Evolutionary conservation across 2,113 vertebrate genomes (phyloP), one percentile per base, ranked within the genome.

Genomic region (Ibidorhyncha struthersii): DNA sequence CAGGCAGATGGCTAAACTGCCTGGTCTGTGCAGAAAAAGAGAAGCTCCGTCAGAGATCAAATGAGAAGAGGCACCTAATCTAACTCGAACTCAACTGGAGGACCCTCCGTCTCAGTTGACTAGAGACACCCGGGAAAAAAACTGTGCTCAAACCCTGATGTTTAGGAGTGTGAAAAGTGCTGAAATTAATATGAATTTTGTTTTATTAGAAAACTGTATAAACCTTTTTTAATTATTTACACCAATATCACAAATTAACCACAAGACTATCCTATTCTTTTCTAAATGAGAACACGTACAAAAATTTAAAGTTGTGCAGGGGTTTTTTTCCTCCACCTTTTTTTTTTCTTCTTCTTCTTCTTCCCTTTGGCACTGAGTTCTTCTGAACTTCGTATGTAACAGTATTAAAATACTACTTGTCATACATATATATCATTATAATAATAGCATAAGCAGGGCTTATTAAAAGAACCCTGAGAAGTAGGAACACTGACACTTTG

Each of bases 121-220:
- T 13, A 23, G 12, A 72, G 21, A 43, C 2, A 63, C 2, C 32
- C 78, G 15, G 6, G 65, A 76, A 72, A 62, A 62, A 61, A 43
- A 4, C 2, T 11, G 0, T 32, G 4, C 10, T 90, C 30, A 70
- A 70, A 66, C 12, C 6, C 20, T 43, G 30, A 8, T 22, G 3
- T 63, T 89, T 78, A 21, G 6, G 3, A 76, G 11, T 23, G 5
- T 41, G 12, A 53, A 49, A 56, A 81, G 9, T 55, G 4, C 15
- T 55, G 9, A 74, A 55, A 80, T 12, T 1, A 40, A 17, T 34
- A 38, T 6, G 14, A 72, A 29, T 65, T 72, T 70, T 70, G 2
- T 70, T 58, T 8, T 14, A 30, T 49, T 83, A 53, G 21, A 92
- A 81, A 86, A n/a, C 2, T 2, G 8, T 12, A 74, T 19, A 66